Percentiles rank a stretch among this genome's conserved stretches.
Evolutionary conservation across 1,140 invertebrate species (phyloP).

Genomic region (Brachionus calyciflorus): DNA sequence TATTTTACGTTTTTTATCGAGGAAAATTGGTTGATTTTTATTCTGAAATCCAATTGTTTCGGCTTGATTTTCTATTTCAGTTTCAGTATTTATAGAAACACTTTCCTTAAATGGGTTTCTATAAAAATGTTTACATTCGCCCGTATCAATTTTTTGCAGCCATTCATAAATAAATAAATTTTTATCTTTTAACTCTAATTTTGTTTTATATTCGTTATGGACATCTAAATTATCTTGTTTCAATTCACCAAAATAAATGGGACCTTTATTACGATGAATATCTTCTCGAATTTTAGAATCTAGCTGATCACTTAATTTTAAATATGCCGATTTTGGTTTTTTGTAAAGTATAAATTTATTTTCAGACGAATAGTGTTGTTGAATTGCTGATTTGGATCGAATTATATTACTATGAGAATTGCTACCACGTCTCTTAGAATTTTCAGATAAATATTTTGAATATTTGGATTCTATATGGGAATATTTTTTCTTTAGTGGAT

Average conservation of each 20-base stretch:
- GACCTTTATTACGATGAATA: background rate
- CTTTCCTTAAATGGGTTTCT: conserved; percentile 7
- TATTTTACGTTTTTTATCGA: conserved; percentile 16
- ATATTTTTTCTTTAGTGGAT: background rate
- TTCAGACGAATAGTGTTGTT: background rate
- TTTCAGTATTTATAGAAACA: background rate
- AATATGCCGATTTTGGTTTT: conserved; percentile 5
- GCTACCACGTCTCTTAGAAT: background rate
- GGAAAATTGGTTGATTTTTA: background rate
- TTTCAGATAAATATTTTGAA: background rate
- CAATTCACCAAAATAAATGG: conserved; percentile 15
- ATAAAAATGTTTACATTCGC: conserved; percentile 31
- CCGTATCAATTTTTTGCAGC: background rate
- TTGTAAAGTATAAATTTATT: background rate
- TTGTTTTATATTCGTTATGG: background rate
- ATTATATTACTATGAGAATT: background rate
- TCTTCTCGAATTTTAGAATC: conserved; percentile 7
- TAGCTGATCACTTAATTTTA: background rate
- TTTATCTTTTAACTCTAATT: background rate
- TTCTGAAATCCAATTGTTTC: background rate
- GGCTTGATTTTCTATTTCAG: background rate
- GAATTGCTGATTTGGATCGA: background rate
- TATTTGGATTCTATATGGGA: background rate
- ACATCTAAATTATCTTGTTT: background rate
- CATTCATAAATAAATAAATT: conserved; percentile 34